Evolutionary conservation across 2,888 invertebrate species (phyloP), one percentile per base, ranked within the genome.

Genomic region (Dicyrtoma fusca): DNA sequence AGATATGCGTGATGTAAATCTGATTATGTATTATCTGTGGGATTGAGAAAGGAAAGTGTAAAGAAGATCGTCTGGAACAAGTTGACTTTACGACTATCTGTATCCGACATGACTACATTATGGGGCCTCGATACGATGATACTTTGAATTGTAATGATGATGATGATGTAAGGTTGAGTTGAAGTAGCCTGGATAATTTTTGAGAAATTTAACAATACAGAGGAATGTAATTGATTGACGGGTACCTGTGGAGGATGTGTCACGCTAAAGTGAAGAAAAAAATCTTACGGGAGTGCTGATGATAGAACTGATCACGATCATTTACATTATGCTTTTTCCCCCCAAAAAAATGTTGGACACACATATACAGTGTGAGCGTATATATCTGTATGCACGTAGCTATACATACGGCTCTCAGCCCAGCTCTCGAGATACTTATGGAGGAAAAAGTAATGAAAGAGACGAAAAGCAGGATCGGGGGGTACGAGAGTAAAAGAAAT

Each of bases 171-270:
- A 55, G 64, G 64, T 55, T 70, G 62, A 61, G 61, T 70, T 47
- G 64, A 71, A 71, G 71, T 57, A 64, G 71, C 57, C 53, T 64
- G 65, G 69, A 71, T 71, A 71, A 71, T 71, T 64, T 71, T 71
- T 57, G 64, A 64, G 64, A 53, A 64, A 71, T 65, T 65, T 65
- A 65, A 65, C 63, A 71, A 71, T 64, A 23, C 57, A 49, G 55
- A 57, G 72, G 72, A 72, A 72, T 72, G 66, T 72, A 72, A 72
- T 72, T 72, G 72, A 72, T 72, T 72, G 72, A 72, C 72, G 72
- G 65, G 66, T 59, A 66, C 47, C 59, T 71, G 47, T 72, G 61
- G 49, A 72, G 49, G 51, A 65, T 66, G 66, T 61, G 61, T 61
- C 65, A 66, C 59, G 65, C 59, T 66, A 65, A 59, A 65, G 65